Percentiles rank a stretch among this genome's conserved stretches.
These are phyloP conservation scores for Peromyscus aztecus DNA, from an alignment of 2,797 vertebrate genomes.

Conservation along the genomic window DNA sequence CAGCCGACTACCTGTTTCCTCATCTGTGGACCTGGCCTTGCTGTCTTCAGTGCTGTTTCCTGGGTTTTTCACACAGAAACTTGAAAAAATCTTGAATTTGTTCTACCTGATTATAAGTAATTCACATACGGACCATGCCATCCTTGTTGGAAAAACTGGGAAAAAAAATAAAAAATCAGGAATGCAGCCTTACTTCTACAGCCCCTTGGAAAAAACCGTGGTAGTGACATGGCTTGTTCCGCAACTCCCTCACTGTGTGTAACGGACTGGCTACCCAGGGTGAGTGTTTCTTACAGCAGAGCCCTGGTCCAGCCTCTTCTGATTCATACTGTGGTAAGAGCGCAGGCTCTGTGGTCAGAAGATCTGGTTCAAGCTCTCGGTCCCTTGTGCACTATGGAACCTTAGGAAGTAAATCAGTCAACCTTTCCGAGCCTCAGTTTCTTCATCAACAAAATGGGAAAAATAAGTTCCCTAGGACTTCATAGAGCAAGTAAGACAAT, in stretches of 20 bases:
- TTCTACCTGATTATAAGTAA: constrained; percentile 1
- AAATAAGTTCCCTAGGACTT: background rate
- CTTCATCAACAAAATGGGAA: constrained; percentile 45
- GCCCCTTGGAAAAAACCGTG: background rate
- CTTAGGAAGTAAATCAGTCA: background rate
- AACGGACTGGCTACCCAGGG: accelerated
- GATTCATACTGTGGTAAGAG: background rate
- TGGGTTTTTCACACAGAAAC: constrained; percentile 35
- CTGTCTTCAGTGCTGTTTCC: constrained; percentile 24
- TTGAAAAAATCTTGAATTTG: background rate
- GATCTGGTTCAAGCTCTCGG: background rate
- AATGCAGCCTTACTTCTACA: background rate
- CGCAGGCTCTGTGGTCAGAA: background rate
- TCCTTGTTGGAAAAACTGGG: background rate
- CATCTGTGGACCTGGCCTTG: background rate
- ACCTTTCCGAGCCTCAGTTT: background rate
- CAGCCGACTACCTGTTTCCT: background rate
- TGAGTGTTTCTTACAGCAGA: background rate
- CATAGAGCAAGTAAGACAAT: constrained; percentile 37
- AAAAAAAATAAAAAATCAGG: background rate
- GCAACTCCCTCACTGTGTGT: accelerated
- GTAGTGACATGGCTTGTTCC: accelerated
- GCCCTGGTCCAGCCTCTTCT: background rate
- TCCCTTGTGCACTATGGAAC: background rate
- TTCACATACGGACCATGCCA: background rate